Evolutionary conservation across 2,113 vertebrate species (phyloP), one percentile per base, ranked within the genome.

Genomic region (Carettochelys insculpta): DNA sequence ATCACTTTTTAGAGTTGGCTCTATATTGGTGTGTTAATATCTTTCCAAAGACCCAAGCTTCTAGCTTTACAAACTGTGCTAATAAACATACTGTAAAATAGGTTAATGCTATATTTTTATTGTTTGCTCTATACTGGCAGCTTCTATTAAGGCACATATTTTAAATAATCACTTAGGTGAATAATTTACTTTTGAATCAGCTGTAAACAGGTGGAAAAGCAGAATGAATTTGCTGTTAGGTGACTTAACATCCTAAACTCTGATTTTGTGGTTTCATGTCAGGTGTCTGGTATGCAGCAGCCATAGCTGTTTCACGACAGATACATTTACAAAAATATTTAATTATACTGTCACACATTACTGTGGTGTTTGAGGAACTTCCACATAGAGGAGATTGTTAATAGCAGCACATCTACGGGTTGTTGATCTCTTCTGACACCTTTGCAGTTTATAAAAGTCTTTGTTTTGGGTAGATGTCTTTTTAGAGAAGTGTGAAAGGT

Each of bases 71-170:
- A 22, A 38, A n/a, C 24, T 43, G 22, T 43, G 68, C 38, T 71
- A 41, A 41, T 71, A 71, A 71, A 71, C 14, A 13, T 27, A 45
- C 24, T 25, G 71, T 73, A 0, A 52, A 71, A 1, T 12, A n/a
- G 22, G 11, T 25, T 9, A 0, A 31, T 3, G 48, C 1, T 2
- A 6, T 0, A 1, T 47, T 58, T 51, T 51, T 11, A 7, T 22
- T 9, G 0, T 0, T 1, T 8, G n/a, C 5, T n/a, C 51, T 20
- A 51, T 45, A 1, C 34, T 1, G 54, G 17, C 61, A 71, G 45
- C 85, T 79, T 45, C 11, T 3, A 47, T 20, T 12, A 3, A 1
- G 1, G 6, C 54, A 19, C 12, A 71, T 6, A 11, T 0, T 3
- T n/a, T 52, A 5, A 17, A 51, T 1, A 54, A 31, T 48, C 4